Evolutionary conservation across 2,888 invertebrate genomes (phyloP).

Genomic region (Limnephilus marmoratus): DNA sequence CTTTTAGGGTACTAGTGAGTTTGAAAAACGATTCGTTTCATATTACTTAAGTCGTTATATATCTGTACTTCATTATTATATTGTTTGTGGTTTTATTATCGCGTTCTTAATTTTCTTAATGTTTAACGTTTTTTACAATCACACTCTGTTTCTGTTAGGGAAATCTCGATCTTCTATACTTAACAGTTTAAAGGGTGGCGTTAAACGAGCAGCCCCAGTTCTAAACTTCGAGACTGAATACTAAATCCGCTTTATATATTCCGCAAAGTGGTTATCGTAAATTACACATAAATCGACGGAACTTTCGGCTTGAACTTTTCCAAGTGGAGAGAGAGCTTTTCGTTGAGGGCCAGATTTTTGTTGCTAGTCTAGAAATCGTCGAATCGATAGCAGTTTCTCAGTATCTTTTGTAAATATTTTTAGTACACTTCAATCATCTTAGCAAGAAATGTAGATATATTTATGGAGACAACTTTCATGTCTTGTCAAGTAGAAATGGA

Average conservation of each 20-base stretch:
- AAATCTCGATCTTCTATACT: slow-evolving; percentile 23
- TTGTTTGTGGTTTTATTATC: not conserved
- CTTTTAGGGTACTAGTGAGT: too few relatives aligned
- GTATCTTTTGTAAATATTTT: not conserved
- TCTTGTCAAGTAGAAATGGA: too few relatives aligned
- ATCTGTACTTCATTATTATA: not conserved
- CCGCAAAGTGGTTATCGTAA: slow-evolving; percentile 66
- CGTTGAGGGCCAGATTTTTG: slow-evolving; percentile 17
- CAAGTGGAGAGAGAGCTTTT: slow-evolving; percentile 50
- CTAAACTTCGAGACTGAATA: slow-evolving; percentile 57
- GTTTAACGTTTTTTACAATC: not conserved
- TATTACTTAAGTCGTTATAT: not conserved
- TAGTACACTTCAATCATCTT: too few relatives aligned
- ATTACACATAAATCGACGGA: slow-evolving; percentile 66
- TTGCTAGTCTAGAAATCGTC: not conserved
- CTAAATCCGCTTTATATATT: slow-evolving; percentile 65
- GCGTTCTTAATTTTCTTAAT: not conserved
- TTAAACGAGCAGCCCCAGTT: slow-evolving; percentile 41
- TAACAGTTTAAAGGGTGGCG: slow-evolving; percentile 36
- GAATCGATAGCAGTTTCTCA: not conserved
- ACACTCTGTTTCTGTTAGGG: not conserved
- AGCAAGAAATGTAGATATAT: too few relatives aligned
- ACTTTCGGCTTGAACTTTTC: slow-evolving; percentile 59
- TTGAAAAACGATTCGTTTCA: not conserved
- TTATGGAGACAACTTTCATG: too few relatives aligned